Evolutionary conservation across 2,113 vertebrate species (phyloP), one percentile per base, ranked within the genome.

Genomic region (Saguinus midas): DNA sequence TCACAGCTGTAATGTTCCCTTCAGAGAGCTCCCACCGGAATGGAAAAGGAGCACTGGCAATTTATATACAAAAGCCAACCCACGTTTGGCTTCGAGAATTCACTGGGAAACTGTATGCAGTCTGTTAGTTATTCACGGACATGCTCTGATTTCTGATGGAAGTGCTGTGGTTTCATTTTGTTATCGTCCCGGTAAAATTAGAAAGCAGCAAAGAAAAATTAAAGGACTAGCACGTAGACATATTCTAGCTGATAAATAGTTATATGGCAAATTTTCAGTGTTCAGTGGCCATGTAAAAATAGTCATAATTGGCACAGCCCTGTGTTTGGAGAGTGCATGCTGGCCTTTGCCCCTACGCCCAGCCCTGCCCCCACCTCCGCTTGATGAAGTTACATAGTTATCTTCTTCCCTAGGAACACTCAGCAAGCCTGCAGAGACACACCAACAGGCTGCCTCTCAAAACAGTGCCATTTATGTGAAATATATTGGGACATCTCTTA

Each of bases 31-130:
- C 95, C 95, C 79, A 37, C 88, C 9, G 12, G 90, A 95, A 84
- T 64, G 93, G 89, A 93, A 94, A 97, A 94, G 95, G 96, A n/a
- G 11, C 93, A 83, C 87, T 93, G 94, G 96, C 93, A 97, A 97
- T 96, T 97, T 95, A 91, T 96, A 76, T 29, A 95, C 97, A 95
- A 97, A 96, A 93, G 76, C 86, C 93, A 96, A 43, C 96, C 97
- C 96, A 98, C 87, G 27, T 90, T 86, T 78, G 95, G 91, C 97
- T 94, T 91, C 91, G 89, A 81, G 93, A 83, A 80, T 79, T 94
- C 89, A 2, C 97, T 93, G 95, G 92, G 89, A 93, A 91, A 87
- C 91, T 57, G 35, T 80, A 66, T 50, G 83, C 45, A 37, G 91
- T 55, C 97, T 95, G 86, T 58, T 91, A 84, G 96, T 87, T 97